Base-by-base conservation (phyloP, 2,797 vertebrate genomes). In the Cirrhinus mrigala region DNA sequence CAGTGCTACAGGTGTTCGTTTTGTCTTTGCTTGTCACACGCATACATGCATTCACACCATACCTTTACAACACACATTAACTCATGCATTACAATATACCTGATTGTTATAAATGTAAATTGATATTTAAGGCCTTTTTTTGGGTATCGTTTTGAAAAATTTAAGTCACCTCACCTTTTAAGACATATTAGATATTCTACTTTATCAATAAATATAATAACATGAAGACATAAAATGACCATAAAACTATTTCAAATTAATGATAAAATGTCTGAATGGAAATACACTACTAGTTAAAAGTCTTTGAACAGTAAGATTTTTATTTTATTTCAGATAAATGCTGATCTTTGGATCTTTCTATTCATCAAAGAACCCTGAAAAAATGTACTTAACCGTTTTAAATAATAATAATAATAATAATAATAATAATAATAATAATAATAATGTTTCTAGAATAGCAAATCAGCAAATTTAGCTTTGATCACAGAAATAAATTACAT, bases 51-150 rank as follows among this genome's bases (percentile, higher is more conserved):
- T 68, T 81, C 24, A 27, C 78, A 56, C 62, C 16, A 44, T 48
- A 85, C 83, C 54, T 85, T 85, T 70, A 79, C 83, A 69, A 78
- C 50, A 15, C 50, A 15, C 52, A 84, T 16, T 56, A 50, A 78
- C 50, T 68, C 15, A 4, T 0, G 74, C 37, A 58, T 79, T 37
- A 84, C 52, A 84, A 81, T 79, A 27, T 50, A 79, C 75, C 44
- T 24, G 7, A 77, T 40, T 80, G 60, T 66, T 52, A 64, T 27
- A 46, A 27, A 79, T 52, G 44, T 15, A 1, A 52, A 27, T 50
- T 62, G 60, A 66, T 18, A 50, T 56, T 56, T 56, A 76, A 27
- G 5, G 9, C 6, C 18, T 24, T 74, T 75, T 9, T 20, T 54
- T 16, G 14, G 48, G 22, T 10, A 37, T 56, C 22, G 74, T 56